Evolutionary conservation across 2,113 vertebrate species (phyloP).

Genomic region (Motacilla tschutschensis): DNA sequence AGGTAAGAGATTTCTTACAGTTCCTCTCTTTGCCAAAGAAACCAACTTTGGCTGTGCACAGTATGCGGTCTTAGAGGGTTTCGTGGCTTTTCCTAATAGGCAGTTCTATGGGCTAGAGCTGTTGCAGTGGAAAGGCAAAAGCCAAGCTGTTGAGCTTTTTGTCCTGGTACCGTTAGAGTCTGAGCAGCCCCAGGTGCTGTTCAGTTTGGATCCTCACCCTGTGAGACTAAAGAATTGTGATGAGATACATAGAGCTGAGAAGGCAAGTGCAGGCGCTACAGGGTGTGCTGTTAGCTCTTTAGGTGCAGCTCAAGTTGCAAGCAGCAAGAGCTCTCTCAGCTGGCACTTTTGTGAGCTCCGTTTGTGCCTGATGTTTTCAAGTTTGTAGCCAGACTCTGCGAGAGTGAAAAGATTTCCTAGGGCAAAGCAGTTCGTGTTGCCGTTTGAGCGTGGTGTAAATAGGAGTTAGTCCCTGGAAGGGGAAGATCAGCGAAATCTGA

Average conservation of each 20-base stretch:
- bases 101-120: background rate
- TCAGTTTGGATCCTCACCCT: background rate
- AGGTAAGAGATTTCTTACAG: background rate
- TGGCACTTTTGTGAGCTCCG: too few relatives aligned
- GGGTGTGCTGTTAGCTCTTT: background rate
- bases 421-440: background rate
- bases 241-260: background rate
- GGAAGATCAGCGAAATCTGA: background rate
- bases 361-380: background rate
- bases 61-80: background rate
- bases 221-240: background rate
- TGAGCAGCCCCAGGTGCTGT: background rate
- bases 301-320: background rate
- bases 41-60: too few relatives aligned
- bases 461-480: background rate
- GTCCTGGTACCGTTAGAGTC: background rate
- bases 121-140: background rate
- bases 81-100: background rate
- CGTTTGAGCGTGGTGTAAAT: background rate
- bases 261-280: background rate
- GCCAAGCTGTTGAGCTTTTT: background rate
- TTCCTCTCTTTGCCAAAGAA: background rate
- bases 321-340: background rate
- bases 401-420: background rate
- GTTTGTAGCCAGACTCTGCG: background rate